Evolutionary conservation across 2,797 vertebrate species (phyloP), one percentile per base, ranked within the genome.

Genomic region (Tragelaphus eurycerus): DNA sequence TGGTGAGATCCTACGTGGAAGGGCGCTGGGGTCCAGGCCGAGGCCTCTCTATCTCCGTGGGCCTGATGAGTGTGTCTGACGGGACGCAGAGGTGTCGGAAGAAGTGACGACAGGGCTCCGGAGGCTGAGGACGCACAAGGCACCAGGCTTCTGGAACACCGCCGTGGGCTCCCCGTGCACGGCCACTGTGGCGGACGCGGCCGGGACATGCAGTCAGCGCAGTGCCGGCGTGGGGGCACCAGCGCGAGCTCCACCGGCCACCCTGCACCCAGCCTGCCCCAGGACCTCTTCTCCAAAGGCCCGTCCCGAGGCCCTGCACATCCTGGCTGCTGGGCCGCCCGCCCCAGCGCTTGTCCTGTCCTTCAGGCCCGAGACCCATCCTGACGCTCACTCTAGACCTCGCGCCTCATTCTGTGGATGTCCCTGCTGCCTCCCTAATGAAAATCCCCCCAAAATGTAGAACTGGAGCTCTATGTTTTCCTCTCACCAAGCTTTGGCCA

Each of bases 221-320:
- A 1, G 13, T 1, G 17, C 15, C 0, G 3, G 0, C 17, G 7
- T 1, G 3, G 43, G 46, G 29, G 19, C 50, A 1, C 2, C 38
- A 23, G 67, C 23, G 31, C 6, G 0, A 2, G 27, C 31, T n/a
- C 8, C 0, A 7, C 4, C 0, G n/a, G 93, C 0, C 27, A 3
- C 29, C n/a, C 1, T 7, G 10, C 0, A 60, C 79, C 71, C 38
- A 4, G 17, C n/a, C 21, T 1, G 0, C 1, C 7, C 3, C 0
- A 13, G 50, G 7, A 1, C 31, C 43, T 4, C 3, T 2, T 6
- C 17, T 3, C 4, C 15, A 60, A 43, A 74, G 71, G 27, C 38
- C 46, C 7, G 0, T 4, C 16, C 43, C 8, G 11, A 96, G 79
- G 4, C n/a, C 17, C 71, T 7, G 62, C n/a, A 1, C 1, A 0